Conservation (phyloP, 2,797 vertebrate species). For the Anomalospiza imberbis region DNA sequence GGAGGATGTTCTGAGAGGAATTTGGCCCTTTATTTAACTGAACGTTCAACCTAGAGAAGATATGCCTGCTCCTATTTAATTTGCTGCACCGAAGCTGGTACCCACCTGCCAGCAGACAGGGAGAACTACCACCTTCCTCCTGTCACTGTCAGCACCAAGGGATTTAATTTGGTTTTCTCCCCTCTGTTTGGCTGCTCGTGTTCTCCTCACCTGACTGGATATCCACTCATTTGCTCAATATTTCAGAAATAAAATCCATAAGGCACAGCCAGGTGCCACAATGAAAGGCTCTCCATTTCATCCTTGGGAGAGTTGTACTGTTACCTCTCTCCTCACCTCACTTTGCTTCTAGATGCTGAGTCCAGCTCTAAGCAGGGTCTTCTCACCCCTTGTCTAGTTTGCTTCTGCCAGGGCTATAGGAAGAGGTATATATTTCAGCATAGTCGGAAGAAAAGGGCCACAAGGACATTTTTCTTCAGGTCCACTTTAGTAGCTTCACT, state of each 20-base stretch:
- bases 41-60: neutral
- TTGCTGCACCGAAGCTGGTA: neutral
- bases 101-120: neutral
- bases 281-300: neutral
- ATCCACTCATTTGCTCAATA: neutral
- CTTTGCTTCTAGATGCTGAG: neutral
- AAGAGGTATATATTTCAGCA: neutral
- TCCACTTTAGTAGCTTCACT: neutral
- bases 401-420: neutral
- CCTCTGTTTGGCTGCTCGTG: neutral
- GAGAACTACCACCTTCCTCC: neutral
- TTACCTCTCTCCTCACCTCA: neutral
- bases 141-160: neutral
- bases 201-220: neutral
- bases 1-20: conserved; percentile 66
- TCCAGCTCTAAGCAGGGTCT: neutral
- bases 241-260: conserved; percentile 17
- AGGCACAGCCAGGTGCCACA: neutral
- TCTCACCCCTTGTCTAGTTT: neutral
- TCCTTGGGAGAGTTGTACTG: neutral
- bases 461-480: neutral
- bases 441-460: neutral
- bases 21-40: neutral
- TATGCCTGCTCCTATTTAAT: neutral
- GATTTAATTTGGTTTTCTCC: neutral